Evolutionary conservation across 2,113 vertebrate species (phyloP), one percentile per base, ranked within the genome.

Genomic region (Cryptotis parvus): DNA sequence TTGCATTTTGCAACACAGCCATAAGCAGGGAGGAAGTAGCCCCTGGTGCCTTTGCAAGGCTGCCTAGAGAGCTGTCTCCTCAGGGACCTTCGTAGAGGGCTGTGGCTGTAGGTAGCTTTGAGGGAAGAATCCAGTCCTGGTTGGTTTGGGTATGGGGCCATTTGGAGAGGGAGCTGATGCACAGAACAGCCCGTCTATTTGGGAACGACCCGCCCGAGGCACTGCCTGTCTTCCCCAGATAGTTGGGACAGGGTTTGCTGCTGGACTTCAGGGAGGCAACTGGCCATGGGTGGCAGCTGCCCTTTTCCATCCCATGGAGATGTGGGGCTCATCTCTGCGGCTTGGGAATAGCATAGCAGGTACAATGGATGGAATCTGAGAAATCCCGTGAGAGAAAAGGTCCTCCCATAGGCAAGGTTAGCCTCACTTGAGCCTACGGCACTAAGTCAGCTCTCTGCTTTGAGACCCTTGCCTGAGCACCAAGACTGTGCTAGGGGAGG

Each of bases 131-230:
- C 49, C 91, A 89, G 45, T 90, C 83, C 89, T 52, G 63, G 76
- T 45, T 95, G 92, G 85, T 93, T 92, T 90, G 85, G 91, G 79
- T 88, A 80, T 80, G 66, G 90, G 93, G 79, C 90, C 93, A 92
- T 45, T 80, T 33, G 27, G 88, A 94, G 70, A 84, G 88, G 70
- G 84, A 85, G 75, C 7, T 0, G 0, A 84, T 45, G 63, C 58
- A 65, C 8, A 58, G 85, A 95, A 66, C 90, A 79, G 16, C 26
- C 1, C 5, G 80, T 94, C 94, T 96, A 91, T 97, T 96, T 94
- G 96, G 80, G 94, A 95, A 93, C 89, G 91, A 95, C 86, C 63
- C 89, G 91, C 91, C 80, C 63, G 90, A 73, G 69, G 39, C 65
- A 63, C 79, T 90, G 79, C 87, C 74, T 90, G 63, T 96, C 63